These are phyloP conservation scores for Hylaea fasciaria DNA, from an alignment of 2,888 invertebrate genomes.

Conservation along the genomic window DNA sequence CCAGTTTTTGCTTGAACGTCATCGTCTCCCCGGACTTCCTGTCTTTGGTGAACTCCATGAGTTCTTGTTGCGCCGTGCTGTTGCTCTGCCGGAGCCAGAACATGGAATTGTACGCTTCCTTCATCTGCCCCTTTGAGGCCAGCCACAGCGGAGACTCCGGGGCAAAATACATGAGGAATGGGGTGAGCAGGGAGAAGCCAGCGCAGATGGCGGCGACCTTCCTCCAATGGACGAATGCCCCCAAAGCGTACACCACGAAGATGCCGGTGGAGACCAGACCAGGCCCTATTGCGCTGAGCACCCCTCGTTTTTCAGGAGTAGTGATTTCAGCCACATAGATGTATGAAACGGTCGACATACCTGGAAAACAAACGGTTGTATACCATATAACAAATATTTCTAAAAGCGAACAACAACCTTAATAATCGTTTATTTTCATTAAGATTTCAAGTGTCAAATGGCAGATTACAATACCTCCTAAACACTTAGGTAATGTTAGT, in stretches of 20 bases:
- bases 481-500: too few relatives aligned
- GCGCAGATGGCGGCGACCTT: conserved; percentile 87
- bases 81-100: conserved; percentile 88
- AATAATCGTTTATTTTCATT: neutral
- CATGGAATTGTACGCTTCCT: conserved; percentile 86
- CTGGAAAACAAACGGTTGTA: conserved; percentile 60
- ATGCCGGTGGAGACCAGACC: conserved; percentile 90
- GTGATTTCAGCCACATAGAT: conserved; percentile 89
- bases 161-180: conserved; percentile 85
- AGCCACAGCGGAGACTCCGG: conserved; percentile 90
- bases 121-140: conserved; percentile 84
- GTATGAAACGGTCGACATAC: conserved; percentile 88
- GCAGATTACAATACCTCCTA: too few relatives aligned
- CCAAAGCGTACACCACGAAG: conserved; percentile 87
- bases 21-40: conserved; percentile 68
- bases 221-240: conserved; percentile 88
- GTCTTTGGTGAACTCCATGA: conserved; percentile 85
- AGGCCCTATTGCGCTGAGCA: conserved; percentile 88
- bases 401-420: neutral
- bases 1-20: conserved; percentile 71
- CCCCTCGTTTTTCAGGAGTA: conserved; percentile 87
- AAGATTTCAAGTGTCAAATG: neutral
- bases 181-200: conserved; percentile 82
- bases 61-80: conserved; percentile 86
- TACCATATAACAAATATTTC: neutral